Evolutionary conservation across 1,140 invertebrate genomes (phyloP), one percentile per base, ranked within the genome.

Genomic region (Pseudobourletiella spinata): DNA sequence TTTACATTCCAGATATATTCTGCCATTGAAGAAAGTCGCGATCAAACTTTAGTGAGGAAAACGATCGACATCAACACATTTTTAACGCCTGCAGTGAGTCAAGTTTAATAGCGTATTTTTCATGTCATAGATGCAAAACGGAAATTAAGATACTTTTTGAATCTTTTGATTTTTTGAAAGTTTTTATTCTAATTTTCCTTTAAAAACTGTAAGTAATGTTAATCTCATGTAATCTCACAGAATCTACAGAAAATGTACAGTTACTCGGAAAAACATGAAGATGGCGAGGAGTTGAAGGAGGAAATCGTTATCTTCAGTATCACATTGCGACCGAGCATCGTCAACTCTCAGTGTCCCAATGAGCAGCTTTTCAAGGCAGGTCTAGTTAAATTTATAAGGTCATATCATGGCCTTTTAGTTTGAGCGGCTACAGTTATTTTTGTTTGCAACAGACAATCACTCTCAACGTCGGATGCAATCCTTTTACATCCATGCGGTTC

Each of bases 391-490:
- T 46, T 8, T 46, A 11, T n/a, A 39, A 39, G 32, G 32, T 39
- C n/a, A n/a, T n/a, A n/a, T n/a, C n/a, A n/a, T n/a, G n/a, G n/a
- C n/a, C n/a, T n/a, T n/a, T n/a, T n/a, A n/a, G 35, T 39, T 39
- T 39, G 8, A 39, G 8, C 8, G 35, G 8, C n/a, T 39, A 39
- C 35, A 39, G 35, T 39, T 39, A 11, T 50, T 16, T 8, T 50
- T 24, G 22, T 24, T 50, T 50, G 22, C 11, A 50, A 24, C 32
- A 63, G 59, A 65, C 66, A 16, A 35, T 65, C 11, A 62, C 64
- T 57, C 32, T 65, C 16, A 68, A 65, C 35, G 63, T 68, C 14
- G 66, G 66, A 2, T 68, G 66, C 30, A 57, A 61, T 29, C 56
- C 66, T 22, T 65, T 59, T 22, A 62, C 63, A 3, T 39, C 2